phyloP scores from a whole-genome alignment of 2,797 vertebrate species.

The Oryzias dopingdopingensis region DNA sequence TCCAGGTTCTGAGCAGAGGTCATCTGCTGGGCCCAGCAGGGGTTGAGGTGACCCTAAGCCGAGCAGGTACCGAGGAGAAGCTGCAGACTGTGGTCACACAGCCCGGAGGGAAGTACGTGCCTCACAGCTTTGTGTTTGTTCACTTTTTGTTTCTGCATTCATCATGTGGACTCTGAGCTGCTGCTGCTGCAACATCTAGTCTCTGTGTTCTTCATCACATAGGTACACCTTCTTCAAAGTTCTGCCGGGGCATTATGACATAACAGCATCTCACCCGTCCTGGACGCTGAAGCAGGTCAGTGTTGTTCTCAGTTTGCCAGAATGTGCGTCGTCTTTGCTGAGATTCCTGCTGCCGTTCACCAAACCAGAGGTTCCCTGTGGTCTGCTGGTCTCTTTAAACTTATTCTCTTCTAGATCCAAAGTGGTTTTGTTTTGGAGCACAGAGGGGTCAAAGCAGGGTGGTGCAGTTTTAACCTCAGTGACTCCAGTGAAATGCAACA shows the following conservation, averaged over 20 bases:
- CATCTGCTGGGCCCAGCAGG: constrained; percentile 88
- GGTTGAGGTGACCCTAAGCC: constrained; percentile 87
- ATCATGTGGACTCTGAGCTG: neutral
- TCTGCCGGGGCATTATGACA: constrained; percentile 92
- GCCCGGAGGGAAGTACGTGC: constrained; percentile 90
- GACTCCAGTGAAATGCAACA: too few relatives aligned
- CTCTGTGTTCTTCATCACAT: constrained; percentile 23
- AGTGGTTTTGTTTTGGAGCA: too few relatives aligned
- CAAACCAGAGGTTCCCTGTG: too few relatives aligned
- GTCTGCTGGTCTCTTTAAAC: too few relatives aligned
- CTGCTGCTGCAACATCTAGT: neutral
- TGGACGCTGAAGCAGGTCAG: constrained; percentile 92
- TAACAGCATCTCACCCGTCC: constrained; percentile 88
- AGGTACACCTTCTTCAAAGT: constrained; percentile 96
- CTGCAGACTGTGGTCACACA: constrained; percentile 87
- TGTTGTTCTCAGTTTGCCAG: neutral
- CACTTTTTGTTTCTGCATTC: neutral
- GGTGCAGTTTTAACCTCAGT: too few relatives aligned
- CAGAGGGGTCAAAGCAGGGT: too few relatives aligned
- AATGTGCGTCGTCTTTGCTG: too few relatives aligned
- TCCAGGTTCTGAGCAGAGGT: constrained; percentile 92
- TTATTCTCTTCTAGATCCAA: too few relatives aligned
- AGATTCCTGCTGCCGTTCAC: too few relatives aligned
- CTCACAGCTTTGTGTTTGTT: neutral
- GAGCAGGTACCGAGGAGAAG: constrained; percentile 76